These are phyloP conservation scores for Catharus fuscescens DNA, from an alignment of 2,113 vertebrate species.

Conservation along the genomic window DNA sequence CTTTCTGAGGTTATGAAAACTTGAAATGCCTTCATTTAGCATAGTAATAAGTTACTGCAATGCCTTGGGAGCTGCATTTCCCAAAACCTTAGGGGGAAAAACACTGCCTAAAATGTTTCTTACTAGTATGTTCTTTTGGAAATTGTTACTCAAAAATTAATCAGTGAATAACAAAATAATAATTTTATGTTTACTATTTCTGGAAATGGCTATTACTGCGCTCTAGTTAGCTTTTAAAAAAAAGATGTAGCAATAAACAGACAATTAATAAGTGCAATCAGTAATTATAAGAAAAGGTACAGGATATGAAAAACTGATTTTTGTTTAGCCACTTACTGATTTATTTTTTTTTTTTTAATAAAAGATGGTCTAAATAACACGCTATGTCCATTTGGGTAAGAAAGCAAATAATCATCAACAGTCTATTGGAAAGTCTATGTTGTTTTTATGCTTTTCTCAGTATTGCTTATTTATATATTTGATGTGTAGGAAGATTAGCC, in stretches of 20 bases:
- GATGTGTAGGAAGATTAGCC: neutral
- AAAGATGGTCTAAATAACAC: neutral
- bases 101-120: neutral
- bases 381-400: neutral
- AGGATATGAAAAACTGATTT: neutral
- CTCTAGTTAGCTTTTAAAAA: neutral
- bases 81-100: neutral
- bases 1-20: neutral
- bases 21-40: neutral
- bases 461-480: neutral
- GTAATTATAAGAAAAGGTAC: neutral
- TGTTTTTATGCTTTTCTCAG: neutral
- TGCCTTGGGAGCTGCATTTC: neutral
- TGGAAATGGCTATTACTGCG: neutral
- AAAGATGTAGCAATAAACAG: neutral
- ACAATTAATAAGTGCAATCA: neutral
- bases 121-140: neutral
- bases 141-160: neutral
- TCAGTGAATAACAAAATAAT: neutral
- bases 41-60: neutral
- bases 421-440: neutral
- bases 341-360: neutral
- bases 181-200: neutral
- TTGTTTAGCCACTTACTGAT: neutral
- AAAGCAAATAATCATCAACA: neutral